These are phyloP conservation scores for Sebastes jordani DNA, from an alignment of 2,797 vertebrate species.

Conservation along the genomic window DNA sequence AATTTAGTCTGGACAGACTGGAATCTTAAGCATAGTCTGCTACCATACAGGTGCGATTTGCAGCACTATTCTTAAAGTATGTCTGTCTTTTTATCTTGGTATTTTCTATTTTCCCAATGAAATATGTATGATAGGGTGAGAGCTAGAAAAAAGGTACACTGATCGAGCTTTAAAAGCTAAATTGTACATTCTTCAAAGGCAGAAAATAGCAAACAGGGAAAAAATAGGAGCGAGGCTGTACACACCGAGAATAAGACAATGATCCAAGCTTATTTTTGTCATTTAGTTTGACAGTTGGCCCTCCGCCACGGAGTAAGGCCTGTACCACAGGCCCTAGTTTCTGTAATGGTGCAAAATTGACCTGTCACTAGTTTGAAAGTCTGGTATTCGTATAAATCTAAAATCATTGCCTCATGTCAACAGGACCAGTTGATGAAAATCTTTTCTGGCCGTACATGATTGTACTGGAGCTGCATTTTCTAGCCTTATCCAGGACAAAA, in stretches of 20 bases:
- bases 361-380: conserved; percentile 75
- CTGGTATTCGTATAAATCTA: conserved; percentile 74
- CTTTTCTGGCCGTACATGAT: conserved; percentile 54
- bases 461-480: conserved; percentile 48
- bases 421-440: conserved; percentile 67
- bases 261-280: conserved; percentile 54
- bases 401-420: conserved; percentile 72
- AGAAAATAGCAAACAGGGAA: conserved; percentile 8
- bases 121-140: neutral
- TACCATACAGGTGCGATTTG: neutral
- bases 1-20: conserved; percentile 33
- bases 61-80: neutral
- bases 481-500: conserved; percentile 45
- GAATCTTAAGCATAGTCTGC: conserved; percentile 20
- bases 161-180: neutral
- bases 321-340: conserved; percentile 45
- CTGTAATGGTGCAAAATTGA: conserved; percentile 76
- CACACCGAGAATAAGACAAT: conserved; percentile 44
- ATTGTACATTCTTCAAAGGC: neutral
- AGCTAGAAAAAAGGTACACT: neutral
- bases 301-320: conserved; percentile 50
- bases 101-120: neutral
- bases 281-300: conserved; percentile 66
- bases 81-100: neutral
- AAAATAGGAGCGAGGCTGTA: conserved; percentile 1